These are phyloP conservation scores for Triplophysa dalaica DNA, from an alignment of 2,113 vertebrate genomes.

Conservation along the genomic window DNA sequence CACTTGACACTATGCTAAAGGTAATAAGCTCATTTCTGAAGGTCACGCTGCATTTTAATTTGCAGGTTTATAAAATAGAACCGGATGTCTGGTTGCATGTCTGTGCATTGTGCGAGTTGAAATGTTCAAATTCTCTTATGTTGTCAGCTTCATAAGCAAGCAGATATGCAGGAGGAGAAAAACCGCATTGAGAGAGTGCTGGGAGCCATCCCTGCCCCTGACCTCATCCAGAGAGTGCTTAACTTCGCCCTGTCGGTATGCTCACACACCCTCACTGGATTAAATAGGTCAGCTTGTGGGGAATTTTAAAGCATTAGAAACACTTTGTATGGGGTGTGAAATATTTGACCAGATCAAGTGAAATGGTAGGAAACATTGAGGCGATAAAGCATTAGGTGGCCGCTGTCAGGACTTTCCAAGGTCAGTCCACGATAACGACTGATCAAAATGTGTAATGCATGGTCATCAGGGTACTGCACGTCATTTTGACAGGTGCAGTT, in stretches of 20 bases:
- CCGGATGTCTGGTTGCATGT: not conserved
- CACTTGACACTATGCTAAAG: constrained; percentile 96
- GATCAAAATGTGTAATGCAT: too few relatives aligned
- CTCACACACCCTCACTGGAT: constrained; percentile 21
- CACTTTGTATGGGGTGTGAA: not conserved
- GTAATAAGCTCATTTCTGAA: constrained; percentile 61
- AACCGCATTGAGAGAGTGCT: constrained; percentile 94
- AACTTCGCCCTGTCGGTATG: constrained; percentile 95
- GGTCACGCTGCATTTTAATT: not conserved
- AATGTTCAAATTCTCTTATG: not conserved
- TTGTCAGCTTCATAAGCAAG: constrained; percentile 92
- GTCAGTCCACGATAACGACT: too few relatives aligned
- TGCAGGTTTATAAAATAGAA: not conserved
- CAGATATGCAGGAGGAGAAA: constrained; percentile 99
- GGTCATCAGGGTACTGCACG: too few relatives aligned
- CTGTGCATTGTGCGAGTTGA: not conserved
- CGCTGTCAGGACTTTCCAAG: too few relatives aligned
- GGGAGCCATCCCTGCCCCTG: constrained; percentile 89
- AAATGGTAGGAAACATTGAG: not conserved
- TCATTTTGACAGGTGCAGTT: too few relatives aligned
- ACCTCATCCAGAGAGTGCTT: constrained; percentile 97
- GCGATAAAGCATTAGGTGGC: not conserved
- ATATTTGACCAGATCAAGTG: not conserved
- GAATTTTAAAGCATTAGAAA: constrained; percentile 16
- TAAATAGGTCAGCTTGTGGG: constrained; percentile 17